Base-by-base conservation (phyloP, 2,113 vertebrate genomes). In the Brienomyrus longianalis region DNA sequence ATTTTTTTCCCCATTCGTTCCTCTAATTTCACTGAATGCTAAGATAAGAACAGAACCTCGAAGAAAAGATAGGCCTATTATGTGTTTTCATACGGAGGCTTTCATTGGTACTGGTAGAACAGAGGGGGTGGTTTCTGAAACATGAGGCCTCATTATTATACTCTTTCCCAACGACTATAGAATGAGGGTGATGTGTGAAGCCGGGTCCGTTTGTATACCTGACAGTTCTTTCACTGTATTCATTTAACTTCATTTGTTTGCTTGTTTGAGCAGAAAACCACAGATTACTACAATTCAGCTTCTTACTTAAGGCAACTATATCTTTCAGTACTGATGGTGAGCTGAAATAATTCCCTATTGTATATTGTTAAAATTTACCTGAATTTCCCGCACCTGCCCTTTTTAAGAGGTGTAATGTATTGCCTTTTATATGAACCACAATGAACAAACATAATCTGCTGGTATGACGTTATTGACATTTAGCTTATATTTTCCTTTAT, bases 141-240 rank as follows among this genome's bases (percentile, higher is more conserved):
- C 96, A 96, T 94, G 93, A 93, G 54, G 92, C 91, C 91, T 96
- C 96, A 96, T 96, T 94, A 96, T 96, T 95, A 96, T 95, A 95
- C 95, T 96, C 95, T 96, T 96, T 92, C 95, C 96, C 94, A 95
- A 96, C 96, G 96, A 96, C 96, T 96, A 95, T 96, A 96, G 96
- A 96, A 94, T 94, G 95, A 93, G 95, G 94, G 95, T 96, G 95
- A 94, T 94, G 95, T 93, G 92, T 93, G 94, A 95, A 94, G 93
- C 94, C 94, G 94, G 94, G 93, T 95, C 93, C 94, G 95, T 96
- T 95, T 95, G 95, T 95, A 94, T 96, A 96, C 95, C 96, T 96
- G 96, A 96, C 96, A 96, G 94, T 95, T 95, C 91, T 94, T 95
- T 96, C 95, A 96, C 95, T 94, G 93, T 95, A 94, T 94, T 95